Conservation (phyloP, 2,113 vertebrate species). For the Oreochromis aureus region DNA sequence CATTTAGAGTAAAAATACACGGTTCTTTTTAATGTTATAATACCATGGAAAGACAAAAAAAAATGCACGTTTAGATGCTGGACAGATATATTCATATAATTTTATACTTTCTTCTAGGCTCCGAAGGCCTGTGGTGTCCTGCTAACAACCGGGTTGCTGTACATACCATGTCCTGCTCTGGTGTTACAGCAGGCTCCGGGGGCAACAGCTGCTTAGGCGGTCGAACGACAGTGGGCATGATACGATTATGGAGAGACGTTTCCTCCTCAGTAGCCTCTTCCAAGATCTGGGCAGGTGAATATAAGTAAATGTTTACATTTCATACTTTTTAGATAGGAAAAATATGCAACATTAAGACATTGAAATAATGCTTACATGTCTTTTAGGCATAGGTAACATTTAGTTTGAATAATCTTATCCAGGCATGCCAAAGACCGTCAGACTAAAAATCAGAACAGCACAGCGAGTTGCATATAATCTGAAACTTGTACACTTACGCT, state of each 20-base stretch:
- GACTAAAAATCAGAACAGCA: background rate
- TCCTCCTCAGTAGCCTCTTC: constrained; percentile 97
- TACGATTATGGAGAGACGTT: constrained; percentile 91
- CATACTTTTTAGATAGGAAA: background rate
- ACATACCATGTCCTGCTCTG: constrained; percentile 86
- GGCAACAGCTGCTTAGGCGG: constrained; percentile 88
- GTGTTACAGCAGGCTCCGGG: constrained; percentile 67
- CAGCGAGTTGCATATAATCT: background rate
- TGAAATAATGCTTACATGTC: background rate
- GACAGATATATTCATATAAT: background rate
- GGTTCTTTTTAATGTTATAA: background rate
- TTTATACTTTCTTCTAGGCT: background rate
- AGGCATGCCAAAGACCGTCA: background rate
- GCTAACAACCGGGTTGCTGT: background rate
- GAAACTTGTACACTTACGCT: background rate
- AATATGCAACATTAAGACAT: background rate
- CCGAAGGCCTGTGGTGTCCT: background rate
- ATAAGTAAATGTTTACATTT: background rate
- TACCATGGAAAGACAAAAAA: background rate
- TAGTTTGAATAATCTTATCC: background rate
- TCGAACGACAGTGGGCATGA: constrained; percentile 95
- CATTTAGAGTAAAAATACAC: background rate
- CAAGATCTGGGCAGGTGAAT: constrained; percentile 75
- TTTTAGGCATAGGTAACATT: background rate
- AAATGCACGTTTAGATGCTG: background rate